These are phyloP conservation scores for Congeria kusceri DNA, from an alignment of 2,888 invertebrate species.

Conservation along the genomic window DNA sequence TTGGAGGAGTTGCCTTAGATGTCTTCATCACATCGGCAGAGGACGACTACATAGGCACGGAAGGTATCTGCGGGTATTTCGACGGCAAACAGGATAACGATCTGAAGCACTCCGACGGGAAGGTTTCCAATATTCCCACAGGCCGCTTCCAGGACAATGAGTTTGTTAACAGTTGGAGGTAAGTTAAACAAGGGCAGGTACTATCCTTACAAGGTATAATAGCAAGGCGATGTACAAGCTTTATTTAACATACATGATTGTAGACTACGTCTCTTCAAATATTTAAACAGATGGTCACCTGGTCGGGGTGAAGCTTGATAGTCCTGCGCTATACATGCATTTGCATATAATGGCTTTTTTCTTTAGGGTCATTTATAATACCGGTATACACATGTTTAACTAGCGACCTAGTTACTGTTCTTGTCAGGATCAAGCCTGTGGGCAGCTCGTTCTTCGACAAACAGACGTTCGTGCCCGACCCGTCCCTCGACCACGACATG, in stretches of 20 bases:
- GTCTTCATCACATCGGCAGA: constrained; percentile 44
- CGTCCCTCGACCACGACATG: constrained; percentile 42
- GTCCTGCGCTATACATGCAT: too few relatives aligned
- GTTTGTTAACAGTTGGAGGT: constrained; percentile 66
- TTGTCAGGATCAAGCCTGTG: not conserved
- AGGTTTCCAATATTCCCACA: not conserved
- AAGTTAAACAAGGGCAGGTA: not conserved
- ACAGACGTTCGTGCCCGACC: constrained; percentile 3
- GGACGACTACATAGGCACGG: constrained; percentile 33
- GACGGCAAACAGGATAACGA: constrained; percentile 47
- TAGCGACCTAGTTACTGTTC: too few relatives aligned
- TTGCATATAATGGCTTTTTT: too few relatives aligned
- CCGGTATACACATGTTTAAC: too few relatives aligned
- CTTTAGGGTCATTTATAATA: too few relatives aligned
- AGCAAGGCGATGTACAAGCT: too few relatives aligned
- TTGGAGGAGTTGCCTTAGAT: constrained; percentile 1
- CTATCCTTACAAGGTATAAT: too few relatives aligned
- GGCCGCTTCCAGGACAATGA: constrained; percentile 24
- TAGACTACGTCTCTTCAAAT: too few relatives aligned
- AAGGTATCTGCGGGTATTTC: constrained; percentile 59
- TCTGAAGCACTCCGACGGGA: constrained; percentile 30
- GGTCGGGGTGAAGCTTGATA: too few relatives aligned
- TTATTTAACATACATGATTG: too few relatives aligned
- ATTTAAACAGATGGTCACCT: too few relatives aligned
- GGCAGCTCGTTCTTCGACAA: constrained; percentile 6